Base-by-base conservation (phyloP, 1,140 invertebrate genomes). In the Euura saliciscinereae region DNA sequence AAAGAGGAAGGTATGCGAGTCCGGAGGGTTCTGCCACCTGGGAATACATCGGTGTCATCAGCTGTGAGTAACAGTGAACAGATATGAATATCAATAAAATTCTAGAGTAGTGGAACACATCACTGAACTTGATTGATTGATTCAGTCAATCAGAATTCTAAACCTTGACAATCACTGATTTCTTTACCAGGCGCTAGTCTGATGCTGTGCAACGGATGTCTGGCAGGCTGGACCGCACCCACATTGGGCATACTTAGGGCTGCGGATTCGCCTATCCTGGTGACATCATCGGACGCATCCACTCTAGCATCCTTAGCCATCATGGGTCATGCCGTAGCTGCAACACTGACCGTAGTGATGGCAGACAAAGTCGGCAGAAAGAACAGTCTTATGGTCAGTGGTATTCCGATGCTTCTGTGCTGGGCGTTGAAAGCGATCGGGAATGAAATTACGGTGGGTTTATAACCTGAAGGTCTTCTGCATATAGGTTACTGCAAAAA, bases 351-450 rank as follows among this genome's bases (percentile, higher is more conserved):
- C 78, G 51, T 83, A 3, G 4, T 73, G 8, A 45, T 83, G 2
- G 78, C 83, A 6, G 89, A 91, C 77, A 87, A 83, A 51, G 83
- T 93, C 51, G 93, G 93, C 2, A 85, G 92, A 65, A 94, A 92
- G 83, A 88, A 83, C 44, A 90, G 92, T 0, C 86, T 94, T 1
- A 81, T 92, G 1, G 73, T 91, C 3, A 88, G 89, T 2, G 83
- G 89, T 0, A 75, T 92, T 44, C 91, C 90, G 3, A 90, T 91
- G 78, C 84, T 89, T 59, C 71, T 90, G 2, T 90, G 91, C 46
- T 94, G 91, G 90, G 78, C 90, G 45, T 82, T 91, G 65, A 89
- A 92, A 13, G 89, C 89, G 78, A 78, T 90, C 74, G 86, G 88
- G 2, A 79, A 79, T n/a, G 86, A 86, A 44, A 84, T 90, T 3